Conservation (phyloP, 2,888 invertebrate genomes). For the Syritta pipiens region DNA sequence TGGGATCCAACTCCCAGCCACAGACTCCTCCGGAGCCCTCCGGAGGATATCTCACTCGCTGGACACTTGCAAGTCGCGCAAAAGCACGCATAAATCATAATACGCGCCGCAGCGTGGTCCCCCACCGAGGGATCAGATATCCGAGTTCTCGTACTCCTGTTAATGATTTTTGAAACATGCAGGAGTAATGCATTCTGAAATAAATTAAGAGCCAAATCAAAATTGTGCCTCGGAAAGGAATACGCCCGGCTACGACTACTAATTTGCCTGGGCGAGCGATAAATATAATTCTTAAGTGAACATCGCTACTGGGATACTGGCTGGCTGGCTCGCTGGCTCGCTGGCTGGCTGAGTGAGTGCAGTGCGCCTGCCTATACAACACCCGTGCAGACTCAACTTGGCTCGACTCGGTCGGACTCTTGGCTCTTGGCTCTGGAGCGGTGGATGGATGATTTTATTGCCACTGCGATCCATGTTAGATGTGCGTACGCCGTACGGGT, state of each 20-base stretch:
- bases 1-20: neutral
- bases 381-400: slow-evolving; percentile 7
- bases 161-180: slow-evolving; percentile 70
- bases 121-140: slow-evolving; percentile 69
- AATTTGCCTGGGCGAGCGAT: slow-evolving; percentile 66
- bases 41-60: slow-evolving; percentile 12
- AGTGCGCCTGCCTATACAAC: too few species aligned
- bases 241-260: slow-evolving; percentile 63
- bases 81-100: slow-evolving; percentile 66
- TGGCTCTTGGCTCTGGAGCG: neutral
- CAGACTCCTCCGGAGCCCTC: neutral
- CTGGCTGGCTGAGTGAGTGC: too few species aligned
- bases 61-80: slow-evolving; percentile 61
- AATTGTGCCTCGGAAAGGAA: slow-evolving; percentile 51
- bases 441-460: slow-evolving; percentile 65
- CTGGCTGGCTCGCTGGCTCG: too few species aligned
- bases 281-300: slow-evolving; percentile 70
- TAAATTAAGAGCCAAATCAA: slow-evolving; percentile 69
- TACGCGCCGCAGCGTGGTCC: slow-evolving; percentile 47
- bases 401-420: slow-evolving; percentile 7
- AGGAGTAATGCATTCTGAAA: slow-evolving; percentile 66
- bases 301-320: slow-evolving; percentile 69
- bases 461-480: slow-evolving; percentile 69
- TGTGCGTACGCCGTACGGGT: slow-evolving; percentile 67
- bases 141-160: slow-evolving; percentile 67